Percentiles rank a stretch among this genome's conserved stretches.
Evolutionary conservation across 2,797 vertebrate genomes (phyloP).

Genomic region (Carcharodon carcharias): DNA sequence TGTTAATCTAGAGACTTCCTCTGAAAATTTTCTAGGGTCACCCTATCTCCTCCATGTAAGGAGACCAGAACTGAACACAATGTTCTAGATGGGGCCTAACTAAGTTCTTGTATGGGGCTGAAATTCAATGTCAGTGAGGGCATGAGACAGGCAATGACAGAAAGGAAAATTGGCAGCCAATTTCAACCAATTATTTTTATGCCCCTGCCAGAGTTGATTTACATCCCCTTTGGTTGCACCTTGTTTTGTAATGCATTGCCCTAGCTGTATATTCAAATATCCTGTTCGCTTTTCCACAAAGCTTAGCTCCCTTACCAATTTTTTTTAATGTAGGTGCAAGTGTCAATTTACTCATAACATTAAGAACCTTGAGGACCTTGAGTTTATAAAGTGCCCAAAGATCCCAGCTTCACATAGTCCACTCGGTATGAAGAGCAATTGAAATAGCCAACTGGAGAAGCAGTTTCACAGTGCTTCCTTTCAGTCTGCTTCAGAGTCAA

Average conservation of each 20-base stretch:
- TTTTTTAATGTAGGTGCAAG: neutral
- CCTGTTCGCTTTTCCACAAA: neutral
- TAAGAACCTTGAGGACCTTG: too few relatives aligned
- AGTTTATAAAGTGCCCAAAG: neutral
- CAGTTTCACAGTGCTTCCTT: neutral
- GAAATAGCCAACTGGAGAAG: neutral
- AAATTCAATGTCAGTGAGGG: neutral
- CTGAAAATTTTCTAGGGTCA: neutral
- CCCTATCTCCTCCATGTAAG: neutral
- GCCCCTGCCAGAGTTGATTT: neutral
- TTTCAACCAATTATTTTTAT: too few relatives aligned
- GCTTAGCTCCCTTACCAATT: neutral
- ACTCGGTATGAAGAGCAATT: neutral
- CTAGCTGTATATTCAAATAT: neutral
- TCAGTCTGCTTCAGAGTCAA: neutral
- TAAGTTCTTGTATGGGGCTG: neutral
- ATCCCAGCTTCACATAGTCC: neutral
- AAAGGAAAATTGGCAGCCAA: neutral
- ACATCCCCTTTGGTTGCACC: too few relatives aligned
- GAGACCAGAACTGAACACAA: neutral
- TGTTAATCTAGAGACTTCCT: neutral
- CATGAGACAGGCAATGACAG: neutral
- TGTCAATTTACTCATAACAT: too few relatives aligned
- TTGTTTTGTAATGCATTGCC: neutral
- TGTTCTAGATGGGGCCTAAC: neutral